Evolutionary conservation across 2,113 vertebrate genomes (phyloP), one percentile per base, ranked within the genome.

Genomic region (Marcusenius ussheri): DNA sequence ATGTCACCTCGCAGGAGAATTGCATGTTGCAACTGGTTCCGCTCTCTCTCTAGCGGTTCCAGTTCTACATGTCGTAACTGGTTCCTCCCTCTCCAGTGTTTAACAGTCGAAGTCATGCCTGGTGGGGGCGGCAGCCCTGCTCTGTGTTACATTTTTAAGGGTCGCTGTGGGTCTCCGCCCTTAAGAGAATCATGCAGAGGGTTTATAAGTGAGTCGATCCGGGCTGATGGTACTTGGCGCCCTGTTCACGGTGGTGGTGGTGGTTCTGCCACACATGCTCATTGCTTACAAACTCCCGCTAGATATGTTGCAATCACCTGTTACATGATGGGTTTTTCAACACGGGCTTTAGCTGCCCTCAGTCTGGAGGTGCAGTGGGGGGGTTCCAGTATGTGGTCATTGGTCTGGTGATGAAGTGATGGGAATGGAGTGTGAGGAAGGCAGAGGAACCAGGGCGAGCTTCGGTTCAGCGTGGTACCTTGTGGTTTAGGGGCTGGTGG

Each of bases 1-100:
- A 50, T 35, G 27, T 53, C 35, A 21, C 47, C 85, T 53, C 19
- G 46, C 27, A 3, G 50, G 85, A 56, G 13, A 27, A 56, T 35
- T 19, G 47, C 50, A 53, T 87, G 85, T 87, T 53, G 50, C 50
- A 42, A 56, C 85, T 87, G 85, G 85, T 87, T 87, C 85, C 85
- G 50, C 85, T 39, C 13, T 39, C 31, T 87, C 85, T 87, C 47
- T 24, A 56, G 85, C 6, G 50, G 45, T 87, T 87, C 88, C 70
- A 83, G 49, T 56, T 42, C 21, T 83, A 50, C 88, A n/a, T 89
- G 88, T 56, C 58, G 88, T 35, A 58, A 89, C 47, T 56, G 88
- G 88, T 89, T 89, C 88, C 88, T 89, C 70, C 83, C 74, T 5
- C 35, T n/a, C 66, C 70, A 50, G 62, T 50, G 15, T 80, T n/a